Conservation (phyloP, 2,797 vertebrate genomes). For the Triplophysa yarkandensis region DNA sequence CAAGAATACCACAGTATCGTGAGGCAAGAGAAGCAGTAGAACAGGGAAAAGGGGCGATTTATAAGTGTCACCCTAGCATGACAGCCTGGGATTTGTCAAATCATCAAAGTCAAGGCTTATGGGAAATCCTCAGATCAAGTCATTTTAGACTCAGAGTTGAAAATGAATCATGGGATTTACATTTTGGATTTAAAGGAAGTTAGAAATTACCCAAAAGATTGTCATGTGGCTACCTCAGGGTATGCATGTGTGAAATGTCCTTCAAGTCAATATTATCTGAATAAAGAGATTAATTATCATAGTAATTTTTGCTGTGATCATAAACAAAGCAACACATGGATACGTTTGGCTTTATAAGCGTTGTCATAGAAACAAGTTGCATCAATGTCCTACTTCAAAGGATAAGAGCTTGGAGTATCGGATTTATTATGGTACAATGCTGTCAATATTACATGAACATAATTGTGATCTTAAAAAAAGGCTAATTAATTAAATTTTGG, state of each 20-base stretch:
- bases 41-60: neutral
- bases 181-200: too few species aligned
- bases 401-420: constrained; percentile 1
- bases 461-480: too few species aligned
- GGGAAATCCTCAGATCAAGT: neutral
- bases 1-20: neutral
- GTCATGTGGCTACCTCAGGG: neutral
- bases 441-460: neutral
- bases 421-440: constrained; percentile 2
- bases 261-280: neutral
- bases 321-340: constrained; percentile 18
- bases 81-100: neutral
- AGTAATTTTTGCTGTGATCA: constrained; percentile 7
- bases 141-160: too few species aligned
- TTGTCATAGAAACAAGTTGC: constrained; percentile 26
- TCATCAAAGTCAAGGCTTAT: neutral
- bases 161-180: neutral
- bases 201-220: neutral
- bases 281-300: neutral
- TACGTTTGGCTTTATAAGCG: constrained; percentile 1
- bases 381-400: constrained; percentile 18
- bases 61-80: neutral
- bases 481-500: neutral
- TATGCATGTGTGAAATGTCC: too few species aligned
- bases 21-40: neutral